Evolutionary conservation across 2,113 vertebrate genomes (phyloP).

Genomic region (Psilopogon haemacephalus): DNA sequence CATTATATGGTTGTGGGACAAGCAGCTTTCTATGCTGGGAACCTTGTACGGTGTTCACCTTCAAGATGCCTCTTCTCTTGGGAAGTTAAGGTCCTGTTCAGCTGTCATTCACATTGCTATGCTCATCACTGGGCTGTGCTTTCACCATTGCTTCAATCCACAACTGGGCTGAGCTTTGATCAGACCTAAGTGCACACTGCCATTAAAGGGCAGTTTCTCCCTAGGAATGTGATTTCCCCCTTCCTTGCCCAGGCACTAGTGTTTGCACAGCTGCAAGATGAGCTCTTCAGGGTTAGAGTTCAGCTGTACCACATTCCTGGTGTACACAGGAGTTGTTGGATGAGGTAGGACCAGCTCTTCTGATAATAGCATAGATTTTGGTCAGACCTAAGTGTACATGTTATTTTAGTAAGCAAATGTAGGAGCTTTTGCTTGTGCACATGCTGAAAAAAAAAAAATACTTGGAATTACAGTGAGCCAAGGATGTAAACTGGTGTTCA

Average conservation of each 20-base stretch:
- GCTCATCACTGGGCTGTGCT: not conserved
- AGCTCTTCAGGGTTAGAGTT: not conserved
- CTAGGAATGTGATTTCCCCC: not conserved
- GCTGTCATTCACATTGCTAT: accelerated
- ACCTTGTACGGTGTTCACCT: not conserved
- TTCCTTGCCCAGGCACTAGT: not conserved
- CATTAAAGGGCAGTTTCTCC: not conserved
- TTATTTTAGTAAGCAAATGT: not conserved
- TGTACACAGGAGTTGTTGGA: not conserved
- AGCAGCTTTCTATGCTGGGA: not conserved
- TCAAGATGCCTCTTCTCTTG: not conserved
- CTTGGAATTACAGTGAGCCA: not conserved
- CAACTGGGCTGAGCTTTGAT: not conserved
- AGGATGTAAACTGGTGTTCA: not conserved
- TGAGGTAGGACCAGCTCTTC: not conserved
- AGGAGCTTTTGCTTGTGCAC: not conserved
- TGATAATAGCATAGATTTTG: not conserved
- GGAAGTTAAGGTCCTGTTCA: not conserved
- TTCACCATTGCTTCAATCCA: not conserved
- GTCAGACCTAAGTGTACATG: not conserved
- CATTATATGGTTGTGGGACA: accelerated
- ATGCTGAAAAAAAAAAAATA: not conserved
- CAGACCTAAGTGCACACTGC: accelerated
- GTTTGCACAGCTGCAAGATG: constrained; percentile 32
- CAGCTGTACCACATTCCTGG: not conserved